These are phyloP conservation scores for Darevskia mixta DNA, from an alignment of 2,797 vertebrate genomes.

Conservation along the genomic window DNA sequence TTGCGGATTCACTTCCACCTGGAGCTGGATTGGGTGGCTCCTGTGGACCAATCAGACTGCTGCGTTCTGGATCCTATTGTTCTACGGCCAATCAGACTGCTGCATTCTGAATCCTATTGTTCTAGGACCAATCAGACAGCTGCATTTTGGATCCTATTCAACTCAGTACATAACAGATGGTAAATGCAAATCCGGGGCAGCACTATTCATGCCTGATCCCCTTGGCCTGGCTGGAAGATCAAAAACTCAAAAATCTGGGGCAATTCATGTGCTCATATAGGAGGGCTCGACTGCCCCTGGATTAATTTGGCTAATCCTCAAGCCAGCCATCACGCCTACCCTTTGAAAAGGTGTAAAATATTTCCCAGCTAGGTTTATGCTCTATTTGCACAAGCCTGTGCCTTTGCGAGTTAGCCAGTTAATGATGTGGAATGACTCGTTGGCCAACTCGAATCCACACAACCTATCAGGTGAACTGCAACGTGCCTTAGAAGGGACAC, in stretches of 20 bases:
- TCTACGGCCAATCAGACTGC: too few relatives aligned
- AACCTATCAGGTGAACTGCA: background rate
- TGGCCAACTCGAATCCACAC: background rate
- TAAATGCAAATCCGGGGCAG: slow-evolving; percentile 36
- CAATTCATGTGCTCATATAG: background rate
- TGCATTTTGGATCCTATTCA: too few relatives aligned
- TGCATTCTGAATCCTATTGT: too few relatives aligned
- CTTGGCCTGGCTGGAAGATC: slow-evolving; percentile 23
- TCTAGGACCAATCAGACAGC: too few relatives aligned
- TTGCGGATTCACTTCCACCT: too few relatives aligned
- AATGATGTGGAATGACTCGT: background rate
- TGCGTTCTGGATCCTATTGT: too few relatives aligned
- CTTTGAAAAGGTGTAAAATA: background rate
- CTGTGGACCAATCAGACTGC: too few relatives aligned
- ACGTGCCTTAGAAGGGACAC: background rate
- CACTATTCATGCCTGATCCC: slow-evolving; percentile 20
- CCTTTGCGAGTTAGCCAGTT: background rate
- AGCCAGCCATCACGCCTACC: background rate
- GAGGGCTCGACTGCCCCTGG: background rate
- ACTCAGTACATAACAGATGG: background rate
- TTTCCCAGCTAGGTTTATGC: background rate
- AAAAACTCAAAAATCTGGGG: background rate
- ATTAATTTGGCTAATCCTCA: background rate
- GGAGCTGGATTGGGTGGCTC: too few relatives aligned
- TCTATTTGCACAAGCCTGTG: background rate